These are phyloP conservation scores for Tolypeutes matacus DNA, from an alignment of 2,797 vertebrate genomes.

Conservation along the genomic window DNA sequence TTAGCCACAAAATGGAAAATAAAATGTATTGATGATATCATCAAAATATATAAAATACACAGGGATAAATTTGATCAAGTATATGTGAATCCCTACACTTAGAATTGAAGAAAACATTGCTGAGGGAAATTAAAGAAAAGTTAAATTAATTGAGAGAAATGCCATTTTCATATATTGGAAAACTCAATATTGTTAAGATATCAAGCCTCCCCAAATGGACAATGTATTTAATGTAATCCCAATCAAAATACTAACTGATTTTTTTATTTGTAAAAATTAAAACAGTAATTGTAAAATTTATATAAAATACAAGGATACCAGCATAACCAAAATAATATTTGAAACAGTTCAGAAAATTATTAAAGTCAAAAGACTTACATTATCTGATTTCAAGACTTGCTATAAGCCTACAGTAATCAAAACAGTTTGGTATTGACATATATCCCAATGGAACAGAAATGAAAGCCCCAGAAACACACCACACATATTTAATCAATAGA, in stretches of 20 bases:
- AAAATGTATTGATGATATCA: not conserved
- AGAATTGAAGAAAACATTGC: not conserved
- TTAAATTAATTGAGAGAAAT: slow-evolving; percentile 6
- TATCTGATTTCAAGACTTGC: not conserved
- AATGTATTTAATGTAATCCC: not conserved
- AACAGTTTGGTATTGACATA: not conserved
- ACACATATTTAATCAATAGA: not conserved
- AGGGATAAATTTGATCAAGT: not conserved
- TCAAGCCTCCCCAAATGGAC: not conserved
- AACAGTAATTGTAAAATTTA: not conserved
- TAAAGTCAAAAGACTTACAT: not conserved
- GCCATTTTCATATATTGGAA: not conserved
- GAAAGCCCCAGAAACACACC: not conserved
- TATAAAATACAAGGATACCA: not conserved
- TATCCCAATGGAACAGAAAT: not conserved
- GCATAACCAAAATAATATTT: not conserved
- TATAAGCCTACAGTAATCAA: not conserved
- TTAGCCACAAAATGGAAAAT: not conserved
- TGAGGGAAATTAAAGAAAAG: not conserved
- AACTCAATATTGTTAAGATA: not conserved
- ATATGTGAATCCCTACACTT: not conserved
- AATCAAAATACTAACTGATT: not conserved
- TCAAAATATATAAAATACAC: not conserved
- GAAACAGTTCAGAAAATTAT: not conserved
- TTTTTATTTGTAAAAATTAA: not conserved